Percentiles rank a stretch among this genome's conserved stretches.
Evolutionary conservation across 2,113 vertebrate genomes (phyloP).

Genomic region (Gymnobelideus leadbeateri): DNA sequence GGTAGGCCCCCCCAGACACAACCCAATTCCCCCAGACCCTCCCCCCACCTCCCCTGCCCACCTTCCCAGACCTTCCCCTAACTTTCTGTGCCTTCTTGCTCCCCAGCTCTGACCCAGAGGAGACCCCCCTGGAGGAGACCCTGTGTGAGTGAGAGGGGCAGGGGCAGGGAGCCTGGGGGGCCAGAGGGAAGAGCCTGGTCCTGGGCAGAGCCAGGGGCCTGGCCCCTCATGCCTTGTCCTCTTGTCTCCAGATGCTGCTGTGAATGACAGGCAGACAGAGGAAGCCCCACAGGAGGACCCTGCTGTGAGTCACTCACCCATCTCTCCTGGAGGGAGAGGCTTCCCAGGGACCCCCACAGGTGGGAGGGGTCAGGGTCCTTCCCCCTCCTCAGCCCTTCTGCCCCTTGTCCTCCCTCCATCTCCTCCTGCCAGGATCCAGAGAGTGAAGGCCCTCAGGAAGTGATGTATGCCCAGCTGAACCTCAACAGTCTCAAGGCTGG

Average conservation of each 20-base stretch:
- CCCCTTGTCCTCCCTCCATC: not conserved
- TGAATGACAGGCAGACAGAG: not conserved
- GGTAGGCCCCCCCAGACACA: not conserved
- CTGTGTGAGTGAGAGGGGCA: slow-evolving; percentile 1
- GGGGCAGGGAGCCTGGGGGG: not conserved
- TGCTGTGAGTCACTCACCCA: not conserved
- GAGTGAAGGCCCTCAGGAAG: not conserved
- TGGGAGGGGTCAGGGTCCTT: not conserved
- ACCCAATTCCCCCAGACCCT: too few species aligned
- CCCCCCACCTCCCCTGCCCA: accelerated
- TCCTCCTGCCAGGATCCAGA: not conserved
- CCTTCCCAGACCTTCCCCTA: accelerated
- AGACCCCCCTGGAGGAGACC: not conserved
- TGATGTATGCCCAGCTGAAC: slow-evolving; percentile 44
- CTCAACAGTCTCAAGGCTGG: accelerated
- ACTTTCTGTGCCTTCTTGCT: not conserved
- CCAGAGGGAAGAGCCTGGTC: not conserved
- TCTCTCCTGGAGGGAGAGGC: too few species aligned
- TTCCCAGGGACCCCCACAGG: not conserved
- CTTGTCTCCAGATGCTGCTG: not conserved
- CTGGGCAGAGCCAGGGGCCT: not conserved
- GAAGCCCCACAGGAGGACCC: not conserved
- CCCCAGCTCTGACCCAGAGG: not conserved
- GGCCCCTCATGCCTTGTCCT: not conserved
- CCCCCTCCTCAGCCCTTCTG: accelerated